Base-by-base conservation (phyloP, 1,140 invertebrate species). In the Ooceraea biroi region DNA sequence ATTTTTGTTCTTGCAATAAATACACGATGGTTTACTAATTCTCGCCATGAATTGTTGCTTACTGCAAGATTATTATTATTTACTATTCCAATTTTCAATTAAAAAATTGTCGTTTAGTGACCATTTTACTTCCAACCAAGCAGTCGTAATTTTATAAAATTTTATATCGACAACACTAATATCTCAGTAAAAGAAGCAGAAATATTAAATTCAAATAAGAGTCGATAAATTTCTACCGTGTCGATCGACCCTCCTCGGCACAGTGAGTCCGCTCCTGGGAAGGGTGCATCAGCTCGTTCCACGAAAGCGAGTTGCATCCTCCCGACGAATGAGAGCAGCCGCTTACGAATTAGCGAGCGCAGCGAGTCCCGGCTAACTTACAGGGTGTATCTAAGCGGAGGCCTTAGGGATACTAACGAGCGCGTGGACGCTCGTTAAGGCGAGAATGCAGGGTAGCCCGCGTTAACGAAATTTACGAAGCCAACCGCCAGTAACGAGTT, bases 391-490 rank as follows among this genome's bases (percentile, higher is more conserved):
- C 77, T 77, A 82, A 83, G 73, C 68, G 74, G 44, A 60, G 52
- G 55, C 82, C 61, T 66, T 63, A 72, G 66, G 52, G 30, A 82
- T 87, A 90, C 88, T 91, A 92, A 91, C 92, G 89, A 91, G 91
- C 88, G 66, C 85, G 83, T 90, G 88, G 84, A 89, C 84, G 89
- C 85, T 92, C 90, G 91, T 92, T 92, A 92, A 92, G 85, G 73
- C 85, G 65, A 88, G 85, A 88, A 89, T 88, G 88, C 77, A 57
- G 85, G 85, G 74, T 83, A 89, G 83, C 14, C 19, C 73, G 90
- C 89, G 89, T 89, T 91, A 91, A 90, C 89, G 85, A 92, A 92
- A 92, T 92, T 92, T 92, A 92, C 89, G 87, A 88, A 91, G 88
- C 80, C 82, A 74, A 30, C 85, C 76, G 63, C 71, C 83, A 65